Evolutionary conservation across 2,888 invertebrate genomes (phyloP).

Genomic region (Troilus luridus): DNA sequence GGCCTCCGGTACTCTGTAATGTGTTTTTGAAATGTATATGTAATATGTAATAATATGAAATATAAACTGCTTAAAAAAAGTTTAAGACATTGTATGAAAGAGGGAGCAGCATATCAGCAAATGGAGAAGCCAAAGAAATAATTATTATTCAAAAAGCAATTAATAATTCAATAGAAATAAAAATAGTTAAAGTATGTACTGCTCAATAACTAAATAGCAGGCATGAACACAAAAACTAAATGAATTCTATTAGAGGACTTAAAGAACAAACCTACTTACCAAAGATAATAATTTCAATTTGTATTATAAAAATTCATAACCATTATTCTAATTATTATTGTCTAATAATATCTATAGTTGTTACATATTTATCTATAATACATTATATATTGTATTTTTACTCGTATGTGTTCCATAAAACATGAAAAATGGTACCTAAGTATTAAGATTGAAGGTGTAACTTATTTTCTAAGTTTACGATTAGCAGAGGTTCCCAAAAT

Average conservation of each 20-base stretch:
- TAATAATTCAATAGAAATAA: background rate
- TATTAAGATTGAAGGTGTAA: background rate
- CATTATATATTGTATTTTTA: background rate
- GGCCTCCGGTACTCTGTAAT: background rate
- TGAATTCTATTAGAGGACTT: background rate
- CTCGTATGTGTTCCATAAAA: background rate
- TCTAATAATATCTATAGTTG: background rate
- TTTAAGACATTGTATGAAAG: conserved; percentile 36
- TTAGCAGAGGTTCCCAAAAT: conserved; percentile 18
- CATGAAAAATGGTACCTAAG: background rate
- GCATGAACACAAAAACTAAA: background rate
- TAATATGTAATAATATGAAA: conserved; percentile 20
- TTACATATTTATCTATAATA: background rate
- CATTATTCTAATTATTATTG: background rate
- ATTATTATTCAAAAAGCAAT: background rate
- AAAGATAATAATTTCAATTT: background rate
- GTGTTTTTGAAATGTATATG: conserved; percentile 3
- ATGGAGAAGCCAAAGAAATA: background rate
- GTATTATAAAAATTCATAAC: background rate
- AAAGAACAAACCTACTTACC: background rate
- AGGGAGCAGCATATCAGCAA: background rate
- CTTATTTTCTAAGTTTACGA: background rate
- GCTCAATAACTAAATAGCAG: background rate
- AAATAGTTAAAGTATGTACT: background rate
- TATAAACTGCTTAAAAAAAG: conserved; percentile 48